A percentile compares a stretch with the other conserved stretches of the same genome.
Conservation (phyloP, 2,888 invertebrate genomes). For the Limulus polyphemus region DNA sequence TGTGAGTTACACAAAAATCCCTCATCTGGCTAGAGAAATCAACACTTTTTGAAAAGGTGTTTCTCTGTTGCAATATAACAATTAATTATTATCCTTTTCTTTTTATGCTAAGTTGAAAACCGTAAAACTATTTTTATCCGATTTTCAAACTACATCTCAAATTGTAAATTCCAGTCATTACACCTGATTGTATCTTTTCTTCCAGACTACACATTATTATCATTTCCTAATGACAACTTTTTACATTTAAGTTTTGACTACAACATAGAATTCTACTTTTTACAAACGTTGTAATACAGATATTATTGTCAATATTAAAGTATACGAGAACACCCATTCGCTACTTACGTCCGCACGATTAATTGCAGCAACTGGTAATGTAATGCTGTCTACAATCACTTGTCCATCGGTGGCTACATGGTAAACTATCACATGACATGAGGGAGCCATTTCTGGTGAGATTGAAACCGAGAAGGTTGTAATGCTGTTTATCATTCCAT, state of each 20-base stretch:
- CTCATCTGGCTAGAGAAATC: too few relatives aligned
- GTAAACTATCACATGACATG: conserved; percentile 43
- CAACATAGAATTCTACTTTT: neutral
- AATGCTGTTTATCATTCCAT: conserved; percentile 33
- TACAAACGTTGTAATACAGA: neutral
- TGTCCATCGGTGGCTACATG: conserved; percentile 39
- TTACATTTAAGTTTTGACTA: neutral
- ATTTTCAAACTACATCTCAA: too few relatives aligned
- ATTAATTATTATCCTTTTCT: too few relatives aligned
- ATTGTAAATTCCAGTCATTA: too few relatives aligned
- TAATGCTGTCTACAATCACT: conserved; percentile 43
- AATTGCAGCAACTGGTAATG: conserved; percentile 44
- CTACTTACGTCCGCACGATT: conserved; percentile 38
- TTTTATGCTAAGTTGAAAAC: too few relatives aligned
- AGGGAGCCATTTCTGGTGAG: conserved; percentile 46
- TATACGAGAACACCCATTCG: neutral
- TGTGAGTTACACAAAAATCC: too few relatives aligned
- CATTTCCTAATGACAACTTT: neutral
- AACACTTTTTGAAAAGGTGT: too few relatives aligned
- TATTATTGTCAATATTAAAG: neutral
- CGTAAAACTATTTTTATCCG: too few relatives aligned
- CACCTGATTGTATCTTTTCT: too few relatives aligned
- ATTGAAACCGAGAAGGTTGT: conserved; percentile 43
- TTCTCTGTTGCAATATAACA: too few relatives aligned
- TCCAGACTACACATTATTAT: too few relatives aligned